A percentile compares a stretch with the other conserved stretches of the same genome.
phyloP scores from a whole-genome alignment of 2,113 vertebrate species.

The Cranoglanis bouderius region DNA sequence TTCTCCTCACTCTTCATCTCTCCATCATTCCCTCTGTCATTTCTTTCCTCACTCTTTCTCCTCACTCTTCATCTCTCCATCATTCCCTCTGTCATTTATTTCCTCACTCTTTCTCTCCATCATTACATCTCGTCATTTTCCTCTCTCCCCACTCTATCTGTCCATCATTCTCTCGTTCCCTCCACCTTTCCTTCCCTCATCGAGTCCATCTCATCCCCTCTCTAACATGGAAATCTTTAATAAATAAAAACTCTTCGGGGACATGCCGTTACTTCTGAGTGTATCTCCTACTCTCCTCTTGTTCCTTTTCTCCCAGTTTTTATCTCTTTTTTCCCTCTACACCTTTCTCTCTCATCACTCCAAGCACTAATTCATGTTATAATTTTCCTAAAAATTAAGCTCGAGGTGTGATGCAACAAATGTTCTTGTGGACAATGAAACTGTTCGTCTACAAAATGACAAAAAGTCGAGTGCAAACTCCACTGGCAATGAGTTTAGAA shows the following conservation, averaged over 20 bases:
- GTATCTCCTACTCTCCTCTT: neutral
- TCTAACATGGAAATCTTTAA: neutral
- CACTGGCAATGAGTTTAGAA: too few species aligned
- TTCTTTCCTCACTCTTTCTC: neutral
- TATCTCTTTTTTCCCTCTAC: neutral
- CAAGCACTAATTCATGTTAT: neutral
- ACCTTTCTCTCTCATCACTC: neutral
- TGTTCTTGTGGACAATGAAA: neutral
- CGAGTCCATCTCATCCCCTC: neutral
- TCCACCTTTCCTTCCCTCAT: neutral
- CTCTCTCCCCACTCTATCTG: too few species aligned
- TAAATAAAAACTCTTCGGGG: neutral
- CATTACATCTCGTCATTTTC: neutral
- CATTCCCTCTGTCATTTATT: neutral
- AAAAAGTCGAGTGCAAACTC: too few species aligned
- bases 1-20: neutral
- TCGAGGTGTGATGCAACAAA: neutral
- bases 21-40: neutral
- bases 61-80: neutral
- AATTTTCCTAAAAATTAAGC: neutral
- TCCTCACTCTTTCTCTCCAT: neutral
- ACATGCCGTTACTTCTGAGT: neutral
- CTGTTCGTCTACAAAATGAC: too few species aligned
- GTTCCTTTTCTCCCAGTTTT: neutral
- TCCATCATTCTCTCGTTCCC: neutral